Conservation (phyloP, 2,888 invertebrate genomes). For the Melolontha melolontha region DNA sequence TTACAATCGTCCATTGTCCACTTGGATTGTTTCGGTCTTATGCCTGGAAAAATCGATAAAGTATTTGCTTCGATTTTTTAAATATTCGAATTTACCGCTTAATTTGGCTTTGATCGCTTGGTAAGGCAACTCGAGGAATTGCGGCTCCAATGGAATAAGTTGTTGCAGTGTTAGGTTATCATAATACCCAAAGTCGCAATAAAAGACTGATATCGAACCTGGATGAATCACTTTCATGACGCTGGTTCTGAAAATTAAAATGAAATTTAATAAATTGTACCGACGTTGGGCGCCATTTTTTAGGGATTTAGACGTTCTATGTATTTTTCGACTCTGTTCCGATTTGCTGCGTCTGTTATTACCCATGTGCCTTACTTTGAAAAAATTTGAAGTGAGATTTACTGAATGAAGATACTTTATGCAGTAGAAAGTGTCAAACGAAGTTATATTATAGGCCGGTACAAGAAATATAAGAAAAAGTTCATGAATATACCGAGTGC, state of each 20-base stretch:
- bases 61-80: background rate
- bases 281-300: background rate
- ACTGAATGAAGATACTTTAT: no score
- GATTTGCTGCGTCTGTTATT: no score
- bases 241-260: constrained; percentile 65
- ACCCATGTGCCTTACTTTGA: no score
- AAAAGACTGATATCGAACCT: constrained; percentile 71
- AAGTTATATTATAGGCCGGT: no score
- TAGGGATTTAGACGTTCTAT: no score
- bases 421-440: no score
- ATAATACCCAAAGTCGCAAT: constrained; percentile 76
- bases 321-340: no score
- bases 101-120: constrained; percentile 76
- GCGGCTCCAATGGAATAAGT: constrained; percentile 68
- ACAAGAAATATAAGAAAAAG: no score
- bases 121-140: constrained; percentile 73
- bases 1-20: constrained; percentile 82
- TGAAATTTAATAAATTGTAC: constrained; percentile 1
- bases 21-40: constrained; percentile 68
- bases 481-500: no score
- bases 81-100: constrained; percentile 65
- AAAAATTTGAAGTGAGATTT: no score
- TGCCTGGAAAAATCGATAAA: constrained; percentile 61
- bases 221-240: constrained; percentile 69
- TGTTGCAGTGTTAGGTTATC: constrained; percentile 69